These are phyloP conservation scores for Trinectes maculatus DNA, from an alignment of 2,113 vertebrate species.

Conservation along the genomic window DNA sequence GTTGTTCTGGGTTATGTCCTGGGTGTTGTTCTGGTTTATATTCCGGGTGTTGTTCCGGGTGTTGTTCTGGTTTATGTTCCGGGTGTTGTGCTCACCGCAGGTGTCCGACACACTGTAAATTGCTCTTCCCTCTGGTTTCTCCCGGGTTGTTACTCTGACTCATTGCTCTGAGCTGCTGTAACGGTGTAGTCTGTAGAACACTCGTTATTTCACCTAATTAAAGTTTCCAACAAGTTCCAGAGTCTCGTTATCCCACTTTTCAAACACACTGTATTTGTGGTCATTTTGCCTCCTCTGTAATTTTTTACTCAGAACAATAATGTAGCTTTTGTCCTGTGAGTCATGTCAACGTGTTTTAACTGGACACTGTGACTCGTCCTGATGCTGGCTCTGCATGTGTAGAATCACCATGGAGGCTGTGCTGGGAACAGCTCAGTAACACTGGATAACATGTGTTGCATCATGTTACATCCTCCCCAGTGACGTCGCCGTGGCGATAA, in stretches of 20 bases:
- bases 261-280: not conserved
- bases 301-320: not conserved
- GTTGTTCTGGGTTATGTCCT: too few relatives aligned
- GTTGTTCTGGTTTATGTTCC: too few relatives aligned
- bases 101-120: not conserved
- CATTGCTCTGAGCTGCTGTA: constrained; percentile 1
- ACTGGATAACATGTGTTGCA: constrained; percentile 20
- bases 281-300: not conserved
- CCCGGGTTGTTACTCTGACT: not conserved
- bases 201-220: constrained; percentile 7
- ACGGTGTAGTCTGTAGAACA: constrained; percentile 13
- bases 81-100: constrained; percentile 4
- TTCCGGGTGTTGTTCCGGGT: too few relatives aligned
- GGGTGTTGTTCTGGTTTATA: too few relatives aligned
- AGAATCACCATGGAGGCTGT: not conserved
- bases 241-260: not conserved
- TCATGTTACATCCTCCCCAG: constrained; percentile 44
- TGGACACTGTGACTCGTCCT: too few relatives aligned
- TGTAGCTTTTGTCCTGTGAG: too few relatives aligned
- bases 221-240: not conserved
- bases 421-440: not conserved
- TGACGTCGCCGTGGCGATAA: constrained; percentile 39
- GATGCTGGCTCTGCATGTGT: not conserved
- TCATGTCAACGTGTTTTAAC: too few relatives aligned
- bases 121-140: not conserved